Conservation (phyloP, 2,797 vertebrate genomes). For the Avahi laniger region DNA sequence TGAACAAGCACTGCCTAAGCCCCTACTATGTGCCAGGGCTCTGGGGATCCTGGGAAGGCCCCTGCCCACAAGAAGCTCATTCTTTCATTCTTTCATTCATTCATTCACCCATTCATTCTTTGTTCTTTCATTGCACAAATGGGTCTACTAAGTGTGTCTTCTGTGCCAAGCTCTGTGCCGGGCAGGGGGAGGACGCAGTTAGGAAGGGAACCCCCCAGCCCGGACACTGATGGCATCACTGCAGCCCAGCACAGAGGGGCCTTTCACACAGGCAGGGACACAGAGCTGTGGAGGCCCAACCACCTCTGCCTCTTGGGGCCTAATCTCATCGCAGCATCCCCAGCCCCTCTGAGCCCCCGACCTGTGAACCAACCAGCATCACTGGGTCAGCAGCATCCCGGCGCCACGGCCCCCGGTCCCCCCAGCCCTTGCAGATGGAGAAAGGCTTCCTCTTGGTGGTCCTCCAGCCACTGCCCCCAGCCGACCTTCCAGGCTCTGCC, state of each 20-base stretch:
- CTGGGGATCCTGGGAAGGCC: neutral
- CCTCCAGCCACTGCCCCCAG: neutral
- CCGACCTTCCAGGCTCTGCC: neutral
- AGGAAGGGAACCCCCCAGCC: neutral
- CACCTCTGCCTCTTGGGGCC: neutral
- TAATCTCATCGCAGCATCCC: neutral
- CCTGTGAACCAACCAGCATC: rapidly evolving
- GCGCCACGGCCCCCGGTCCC: rapidly evolving
- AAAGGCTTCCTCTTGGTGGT: neutral
- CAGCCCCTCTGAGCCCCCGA: rapidly evolving
- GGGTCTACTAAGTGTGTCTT: rapidly evolving
- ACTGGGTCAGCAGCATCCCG: neutral
- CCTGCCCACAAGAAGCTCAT: neutral
- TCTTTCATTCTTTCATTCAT: neutral
- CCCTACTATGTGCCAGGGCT: neutral
- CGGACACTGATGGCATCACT: neutral
- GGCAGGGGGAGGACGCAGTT: rapidly evolving
- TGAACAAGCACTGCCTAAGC: neutral
- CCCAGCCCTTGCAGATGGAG: neutral
- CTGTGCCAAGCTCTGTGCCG: neutral
- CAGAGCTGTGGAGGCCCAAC: neutral
- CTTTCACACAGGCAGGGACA: neutral
- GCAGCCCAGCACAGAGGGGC: neutral
- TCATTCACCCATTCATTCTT: neutral
- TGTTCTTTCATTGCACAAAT: neutral